Conservation (phyloP, 2,113 vertebrate genomes). For the Sinocyclocheilus grahami region DNA sequence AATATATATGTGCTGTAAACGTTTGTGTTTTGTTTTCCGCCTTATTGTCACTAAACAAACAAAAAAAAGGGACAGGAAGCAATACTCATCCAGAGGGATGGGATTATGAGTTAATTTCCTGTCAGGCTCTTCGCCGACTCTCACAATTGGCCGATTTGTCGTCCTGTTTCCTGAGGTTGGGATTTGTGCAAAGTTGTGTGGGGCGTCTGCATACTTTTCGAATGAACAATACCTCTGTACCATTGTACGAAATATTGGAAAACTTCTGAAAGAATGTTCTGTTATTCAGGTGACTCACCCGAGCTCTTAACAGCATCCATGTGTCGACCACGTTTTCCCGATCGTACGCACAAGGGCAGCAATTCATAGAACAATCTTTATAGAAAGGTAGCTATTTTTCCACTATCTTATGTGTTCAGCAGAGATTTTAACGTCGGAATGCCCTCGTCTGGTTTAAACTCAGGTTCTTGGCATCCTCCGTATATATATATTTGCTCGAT, state of each 20-base stretch:
- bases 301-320: slow-evolving; percentile 45
- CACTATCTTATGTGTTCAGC: slow-evolving; percentile 19
- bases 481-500: slow-evolving; percentile 20
- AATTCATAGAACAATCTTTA: slow-evolving; percentile 26
- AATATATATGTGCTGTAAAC: slow-evolving; percentile 22
- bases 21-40: background rate
- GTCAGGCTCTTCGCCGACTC: slow-evolving; percentile 23
- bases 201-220: background rate
- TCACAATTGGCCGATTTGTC: slow-evolving; percentile 29
- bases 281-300: slow-evolving; percentile 41
- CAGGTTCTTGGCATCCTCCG: slow-evolving; percentile 51
- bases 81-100: slow-evolving; percentile 13
- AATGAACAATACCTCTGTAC: slow-evolving; percentile 29
- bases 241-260: background rate
- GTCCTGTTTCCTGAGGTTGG: slow-evolving; percentile 42
- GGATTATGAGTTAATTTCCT: slow-evolving; percentile 29
- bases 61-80: slow-evolving; percentile 19
- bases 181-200: slow-evolving; percentile 30
- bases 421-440: slow-evolving; percentile 37
- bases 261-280: slow-evolving; percentile 22
- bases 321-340: background rate
- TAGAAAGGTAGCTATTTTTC: slow-evolving; percentile 47
- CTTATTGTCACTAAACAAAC: slow-evolving; percentile 19
- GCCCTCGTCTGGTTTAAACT: slow-evolving; percentile 48
- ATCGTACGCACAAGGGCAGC: background rate